phyloP scores from a whole-genome alignment of 2,888 invertebrate genomes.

The Orthosia cruda region DNA sequence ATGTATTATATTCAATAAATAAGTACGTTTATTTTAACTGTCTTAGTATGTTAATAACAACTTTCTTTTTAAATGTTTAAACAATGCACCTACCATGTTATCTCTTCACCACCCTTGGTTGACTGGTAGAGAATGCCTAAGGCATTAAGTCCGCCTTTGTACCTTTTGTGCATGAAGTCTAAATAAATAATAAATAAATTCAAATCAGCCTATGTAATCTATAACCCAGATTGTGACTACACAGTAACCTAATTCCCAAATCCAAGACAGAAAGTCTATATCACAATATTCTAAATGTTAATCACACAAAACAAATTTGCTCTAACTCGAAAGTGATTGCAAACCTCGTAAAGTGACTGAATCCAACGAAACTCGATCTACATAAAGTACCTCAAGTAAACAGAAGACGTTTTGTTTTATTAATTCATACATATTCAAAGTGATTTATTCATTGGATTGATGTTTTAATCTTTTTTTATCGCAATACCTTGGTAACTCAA shows the following conservation, averaged over 20 bases:
- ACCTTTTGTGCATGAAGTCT: too few relatives aligned
- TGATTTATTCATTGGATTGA: conserved; percentile 45
- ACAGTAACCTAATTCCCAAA: not conserved
- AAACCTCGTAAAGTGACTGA: conserved; percentile 46
- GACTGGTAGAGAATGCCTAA: too few relatives aligned
- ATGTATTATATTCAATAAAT: too few relatives aligned
- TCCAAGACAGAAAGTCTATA: not conserved
- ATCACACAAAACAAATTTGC: conserved; percentile 56
- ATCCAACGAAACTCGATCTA: conserved; percentile 48
- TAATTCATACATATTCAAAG: conserved; percentile 61
- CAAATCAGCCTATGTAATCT: not conserved
- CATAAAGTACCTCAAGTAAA: conserved; percentile 55
- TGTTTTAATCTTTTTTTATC: too few relatives aligned
- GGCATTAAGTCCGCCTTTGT: too few relatives aligned
- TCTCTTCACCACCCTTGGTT: too few relatives aligned
- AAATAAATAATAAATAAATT: too few relatives aligned
- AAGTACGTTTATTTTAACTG: too few relatives aligned
- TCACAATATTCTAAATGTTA: conserved; percentile 26
- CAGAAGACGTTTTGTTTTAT: conserved; percentile 50
- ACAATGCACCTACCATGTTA: too few relatives aligned
- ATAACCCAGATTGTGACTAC: not conserved
- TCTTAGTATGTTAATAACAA: too few relatives aligned
- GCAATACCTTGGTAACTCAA: too few relatives aligned
- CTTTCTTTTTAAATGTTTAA: too few relatives aligned
- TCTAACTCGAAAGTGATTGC: conserved; percentile 46